Base-by-base conservation (phyloP, 2,888 invertebrate genomes). In the Netelia virgata region DNA sequence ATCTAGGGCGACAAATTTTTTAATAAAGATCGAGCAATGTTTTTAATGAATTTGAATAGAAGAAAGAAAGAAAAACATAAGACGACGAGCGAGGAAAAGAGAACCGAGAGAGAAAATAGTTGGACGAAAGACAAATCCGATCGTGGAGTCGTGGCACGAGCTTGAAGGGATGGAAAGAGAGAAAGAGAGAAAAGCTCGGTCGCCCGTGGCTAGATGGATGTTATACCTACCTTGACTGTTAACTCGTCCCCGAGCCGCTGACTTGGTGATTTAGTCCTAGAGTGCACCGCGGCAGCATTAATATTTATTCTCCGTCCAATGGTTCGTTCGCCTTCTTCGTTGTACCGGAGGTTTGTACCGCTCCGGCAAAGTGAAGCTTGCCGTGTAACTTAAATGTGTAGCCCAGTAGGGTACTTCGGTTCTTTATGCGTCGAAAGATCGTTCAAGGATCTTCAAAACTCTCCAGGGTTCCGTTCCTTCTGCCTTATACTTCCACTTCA, bases 281-380 rank as follows among this genome's bases (percentile, higher is more conserved):
- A 43, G 61, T 18, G n/a, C 68, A 69, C 16, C 74, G 53, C 55
- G 36, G 43, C 14, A 41, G 55, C 83, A 83, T 83, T 83, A 78
- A 83, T 83, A 83, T 83, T 83, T 78, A 83, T 83, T 68, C 74
- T 61, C 64, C 83, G 83, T 78, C 69, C 23, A 55, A 66, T 78
- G n/a, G 73, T 36, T 59, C 77, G 47, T 16, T 50, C 53, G 61
- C 50, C 55, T 53, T 68, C 59, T 47, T 78, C 50, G 36, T 36
- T 36, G 36, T 36, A 36, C 36, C 36, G 36, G 36, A 36, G 36
- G 36, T 5, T 6, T 36, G 6, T 36, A 36, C 36, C 36, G 36
- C 36, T 0, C 6, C 36, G 36, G 36, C 1, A 36, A 36, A 41
- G 23, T 57, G 64, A 55, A 59, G 69, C 61, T 69, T 50, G 18